Conservation (phyloP, 2,113 vertebrate species). For the Piprites chloris region DNA sequence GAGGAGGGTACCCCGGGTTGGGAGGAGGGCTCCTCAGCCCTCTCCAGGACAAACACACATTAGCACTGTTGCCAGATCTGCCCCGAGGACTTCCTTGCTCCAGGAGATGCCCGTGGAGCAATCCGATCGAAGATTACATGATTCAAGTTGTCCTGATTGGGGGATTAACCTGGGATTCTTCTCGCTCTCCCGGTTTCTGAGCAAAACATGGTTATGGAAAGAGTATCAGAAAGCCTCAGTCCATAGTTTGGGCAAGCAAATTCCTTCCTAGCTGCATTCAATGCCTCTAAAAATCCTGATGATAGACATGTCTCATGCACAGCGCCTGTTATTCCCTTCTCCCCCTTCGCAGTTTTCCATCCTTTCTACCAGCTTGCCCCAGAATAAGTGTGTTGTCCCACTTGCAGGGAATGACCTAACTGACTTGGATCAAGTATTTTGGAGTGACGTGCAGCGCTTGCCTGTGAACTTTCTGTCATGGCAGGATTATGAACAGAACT, state of each 20-base stretch:
- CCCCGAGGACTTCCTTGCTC: background rate
- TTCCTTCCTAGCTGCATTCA: background rate
- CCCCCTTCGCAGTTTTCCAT: background rate
- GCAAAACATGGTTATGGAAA: background rate
- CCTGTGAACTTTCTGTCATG: background rate
- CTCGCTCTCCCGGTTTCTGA: rapidly evolving
- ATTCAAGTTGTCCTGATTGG: background rate
- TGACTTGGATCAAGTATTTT: background rate
- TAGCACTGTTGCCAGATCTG: background rate
- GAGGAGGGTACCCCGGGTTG: background rate
- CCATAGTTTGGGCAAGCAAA: background rate
- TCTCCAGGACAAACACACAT: background rate
- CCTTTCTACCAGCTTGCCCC: background rate
- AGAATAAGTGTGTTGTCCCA: rapidly evolving
- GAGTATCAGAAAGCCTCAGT: background rate
- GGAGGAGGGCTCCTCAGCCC: background rate
- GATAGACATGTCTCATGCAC: background rate
- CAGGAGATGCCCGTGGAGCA: background rate
- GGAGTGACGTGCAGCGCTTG: background rate
- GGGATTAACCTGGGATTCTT: background rate
- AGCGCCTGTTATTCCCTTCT: background rate
- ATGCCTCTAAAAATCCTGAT: background rate
- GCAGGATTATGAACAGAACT: background rate
- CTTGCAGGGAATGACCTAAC: background rate
- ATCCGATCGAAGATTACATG: rapidly evolving